Base-by-base conservation (phyloP, 2,797 vertebrate genomes). In the Phoxinus dragarum region DNA sequence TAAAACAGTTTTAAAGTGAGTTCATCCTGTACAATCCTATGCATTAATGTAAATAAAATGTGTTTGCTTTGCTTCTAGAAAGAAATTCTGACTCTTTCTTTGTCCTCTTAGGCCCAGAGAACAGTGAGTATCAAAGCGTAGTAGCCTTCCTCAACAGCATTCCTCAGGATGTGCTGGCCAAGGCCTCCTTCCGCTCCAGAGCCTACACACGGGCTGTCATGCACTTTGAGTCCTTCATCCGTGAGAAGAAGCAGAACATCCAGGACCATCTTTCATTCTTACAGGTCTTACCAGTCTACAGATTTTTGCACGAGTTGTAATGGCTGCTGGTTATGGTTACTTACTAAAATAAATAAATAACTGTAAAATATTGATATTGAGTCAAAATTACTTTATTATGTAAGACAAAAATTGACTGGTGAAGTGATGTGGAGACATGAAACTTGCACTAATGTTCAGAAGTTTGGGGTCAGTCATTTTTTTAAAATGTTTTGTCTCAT, bases 171-270 rank as follows among this genome's bases (percentile, higher is more conserved):
- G 95, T 96, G 0, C 92, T 99, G 82, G 98, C 98, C 88, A 97
- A 96, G 81, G 98, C 98, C 82, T 98, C 98, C 2, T 97, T 98
- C 80, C 96, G 97, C 56, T 99, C 98, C 81, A 98, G 97, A 94
- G 98, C 98, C 4, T 99, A 99, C 92, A 99, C 98, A 0, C 96
- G 98, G 23, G 97, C 98, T 36, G 97, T 99, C 86, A 99, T 99
- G 98, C 97, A 99, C 92, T 99, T 99, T 89, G 98, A 99, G 88
- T 96, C 97, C 0, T 97, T 97, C 93, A 97, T 98, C 90, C 94
- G 95, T 67, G 97, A 99, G 93, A 98, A 97, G 91, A 98, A 98
- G 84, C 97, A 98, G 93, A 96, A 97, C 90, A 96, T 99, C 91
- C 97, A 98, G 92, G 97, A 98, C 86, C 98, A 99, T 92, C 97